Conservation (phyloP, 2,888 invertebrate species). For the Protula sp. region DNA sequence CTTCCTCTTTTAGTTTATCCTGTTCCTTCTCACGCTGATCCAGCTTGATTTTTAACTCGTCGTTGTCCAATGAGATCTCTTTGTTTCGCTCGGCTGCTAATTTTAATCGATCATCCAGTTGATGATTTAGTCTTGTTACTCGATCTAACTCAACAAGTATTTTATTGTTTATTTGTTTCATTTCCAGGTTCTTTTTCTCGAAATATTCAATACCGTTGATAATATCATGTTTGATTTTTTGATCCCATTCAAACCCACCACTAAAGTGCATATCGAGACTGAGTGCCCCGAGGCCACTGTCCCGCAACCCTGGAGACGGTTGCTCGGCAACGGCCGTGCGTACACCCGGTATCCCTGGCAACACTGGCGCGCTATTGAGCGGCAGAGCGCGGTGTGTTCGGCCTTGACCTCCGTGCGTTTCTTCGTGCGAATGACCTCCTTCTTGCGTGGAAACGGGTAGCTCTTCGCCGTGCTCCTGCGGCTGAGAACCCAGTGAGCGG, state of each 20-base stretch:
- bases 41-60: constrained; percentile 2
- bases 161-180: background rate
- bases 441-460: too few relatives aligned
- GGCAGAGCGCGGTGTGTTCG: too few relatives aligned
- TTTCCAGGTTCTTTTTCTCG: background rate
- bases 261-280: background rate
- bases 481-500: too few relatives aligned
- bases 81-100: background rate
- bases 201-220: constrained; percentile 10
- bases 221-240: background rate
- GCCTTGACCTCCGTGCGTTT: too few relatives aligned
- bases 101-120: background rate
- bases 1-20: constrained; percentile 6
- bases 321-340: background rate
- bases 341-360: background rate
- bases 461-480: background rate
- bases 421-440: too few relatives aligned
- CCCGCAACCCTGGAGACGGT: too few relatives aligned
- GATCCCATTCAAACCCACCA: background rate
- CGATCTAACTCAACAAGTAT: constrained; percentile 1
- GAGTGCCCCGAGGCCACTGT: constrained; percentile 1
- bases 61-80: background rate
- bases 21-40: constrained; percentile 10
- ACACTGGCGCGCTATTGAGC: background rate
- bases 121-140: background rate